A percentile compares a stretch with the other conserved stretches of the same genome.
phyloP scores from a whole-genome alignment of 2,888 invertebrate species.

The Encarsia formosa region DNA sequence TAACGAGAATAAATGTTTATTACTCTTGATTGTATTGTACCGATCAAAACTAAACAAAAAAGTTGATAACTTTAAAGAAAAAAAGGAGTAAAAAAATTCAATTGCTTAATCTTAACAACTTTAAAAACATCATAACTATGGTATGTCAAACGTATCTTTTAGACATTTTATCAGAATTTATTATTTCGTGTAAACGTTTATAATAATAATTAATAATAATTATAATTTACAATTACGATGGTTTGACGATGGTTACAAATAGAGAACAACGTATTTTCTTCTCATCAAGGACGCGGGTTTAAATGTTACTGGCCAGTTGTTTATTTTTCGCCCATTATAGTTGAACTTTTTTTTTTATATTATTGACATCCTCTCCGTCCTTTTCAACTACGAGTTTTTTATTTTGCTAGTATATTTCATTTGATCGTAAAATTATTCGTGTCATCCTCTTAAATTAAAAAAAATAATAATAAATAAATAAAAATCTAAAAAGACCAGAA shows the following conservation, averaged over 20 bases:
- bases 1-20: background rate
- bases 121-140: slow-evolving; percentile 11
- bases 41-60: background rate
- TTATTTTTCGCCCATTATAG: slow-evolving; percentile 17
- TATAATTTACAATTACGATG: slow-evolving; percentile 53
- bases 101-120: background rate
- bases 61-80: slow-evolving; percentile 10
- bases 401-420: slow-evolving; percentile 6
- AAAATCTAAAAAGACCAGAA: background rate
- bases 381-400: slow-evolving; percentile 4
- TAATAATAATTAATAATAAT: slow-evolving; percentile 51
- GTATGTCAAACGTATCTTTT: slow-evolving; percentile 35
- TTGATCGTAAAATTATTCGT: slow-evolving; percentile 8
- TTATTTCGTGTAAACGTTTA: slow-evolving; percentile 53
- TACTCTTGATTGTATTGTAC: background rate
- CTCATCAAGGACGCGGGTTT: slow-evolving; percentile 20
- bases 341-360: slow-evolving; percentile 20
- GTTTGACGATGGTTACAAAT: slow-evolving; percentile 52
- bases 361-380: slow-evolving; percentile 6
- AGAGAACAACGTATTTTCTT: slow-evolving; percentile 47
- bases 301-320: slow-evolving; percentile 24
- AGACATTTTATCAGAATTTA: slow-evolving; percentile 53
- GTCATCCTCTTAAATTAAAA: slow-evolving; percentile 11
- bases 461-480: background rate
- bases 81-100: slow-evolving; percentile 12